Percentiles rank a stretch among this genome's conserved stretches.
These are phyloP conservation scores for Lamellibrachia luymesi DNA, from an alignment of 1,140 invertebrate species.

Conservation along the genomic window DNA sequence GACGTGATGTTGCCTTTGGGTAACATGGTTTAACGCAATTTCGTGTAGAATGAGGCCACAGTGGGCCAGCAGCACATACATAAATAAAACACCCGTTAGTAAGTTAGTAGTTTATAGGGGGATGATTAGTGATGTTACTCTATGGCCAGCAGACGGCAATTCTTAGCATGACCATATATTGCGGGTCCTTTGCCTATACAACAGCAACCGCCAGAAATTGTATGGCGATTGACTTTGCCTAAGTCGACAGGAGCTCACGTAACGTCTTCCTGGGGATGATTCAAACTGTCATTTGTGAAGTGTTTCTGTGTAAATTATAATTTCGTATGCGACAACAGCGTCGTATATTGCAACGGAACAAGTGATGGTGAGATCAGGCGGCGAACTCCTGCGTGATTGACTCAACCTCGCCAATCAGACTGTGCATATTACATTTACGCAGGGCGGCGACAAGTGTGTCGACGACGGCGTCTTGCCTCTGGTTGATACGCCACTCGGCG, in stretches of 20 bases:
- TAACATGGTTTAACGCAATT: no score
- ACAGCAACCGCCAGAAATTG: background rate
- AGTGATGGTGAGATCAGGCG: background rate
- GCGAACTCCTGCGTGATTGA: conserved; percentile 14
- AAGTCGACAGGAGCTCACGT: background rate
- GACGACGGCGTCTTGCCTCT: conserved; percentile 19
- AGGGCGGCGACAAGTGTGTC: conserved; percentile 22
- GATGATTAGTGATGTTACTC: no score
- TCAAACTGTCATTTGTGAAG: background rate
- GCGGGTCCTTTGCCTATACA: no score
- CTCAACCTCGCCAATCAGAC: conserved; percentile 16
- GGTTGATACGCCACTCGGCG: conserved; percentile 21
- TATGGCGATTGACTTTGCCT: background rate
- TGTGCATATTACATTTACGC: conserved; percentile 19
- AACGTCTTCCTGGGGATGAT: background rate
- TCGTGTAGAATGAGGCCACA: no score
- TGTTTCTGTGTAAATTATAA: background rate
- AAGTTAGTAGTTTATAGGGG: no score
- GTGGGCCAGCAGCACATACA: no score
- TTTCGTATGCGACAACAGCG: background rate
- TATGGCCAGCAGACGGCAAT: no score
- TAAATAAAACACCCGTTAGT: no score
- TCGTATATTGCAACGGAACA: background rate
- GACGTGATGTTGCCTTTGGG: no score
- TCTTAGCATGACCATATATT: no score